These are phyloP conservation scores for Crypturellus tataupa DNA, from an alignment of 2,797 vertebrate genomes.

Conservation along the genomic window DNA sequence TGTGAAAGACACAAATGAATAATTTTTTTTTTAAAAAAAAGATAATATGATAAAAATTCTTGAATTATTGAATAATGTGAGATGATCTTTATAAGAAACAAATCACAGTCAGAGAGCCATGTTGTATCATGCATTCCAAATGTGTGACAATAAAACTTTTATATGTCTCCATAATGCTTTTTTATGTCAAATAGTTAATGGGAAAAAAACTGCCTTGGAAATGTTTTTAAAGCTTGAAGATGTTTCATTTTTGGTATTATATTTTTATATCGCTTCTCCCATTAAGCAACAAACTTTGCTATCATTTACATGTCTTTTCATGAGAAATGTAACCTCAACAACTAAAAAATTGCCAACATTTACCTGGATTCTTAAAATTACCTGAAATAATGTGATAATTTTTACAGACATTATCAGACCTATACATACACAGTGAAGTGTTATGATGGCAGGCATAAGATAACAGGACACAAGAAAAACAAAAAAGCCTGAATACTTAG, in stretches of 20 bases:
- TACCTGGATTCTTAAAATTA: neutral
- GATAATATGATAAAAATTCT: constrained; percentile 48
- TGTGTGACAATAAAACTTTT: constrained; percentile 47
- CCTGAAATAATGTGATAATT: neutral
- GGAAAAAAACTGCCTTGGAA: neutral
- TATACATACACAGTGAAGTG: neutral
- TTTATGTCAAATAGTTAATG: constrained; percentile 57
- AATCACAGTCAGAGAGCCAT: constrained; percentile 10
- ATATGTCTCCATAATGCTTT: neutral
- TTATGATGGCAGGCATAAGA: neutral
- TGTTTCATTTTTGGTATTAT: neutral
- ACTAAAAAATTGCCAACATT: neutral
- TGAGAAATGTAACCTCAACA: neutral
- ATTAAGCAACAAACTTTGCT: neutral
- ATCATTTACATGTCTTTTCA: rapidly evolving
- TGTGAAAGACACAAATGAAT: neutral
- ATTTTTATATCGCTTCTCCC: neutral
- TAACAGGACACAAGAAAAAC: neutral
- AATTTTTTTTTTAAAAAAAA: neutral
- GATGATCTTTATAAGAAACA: constrained; percentile 32
- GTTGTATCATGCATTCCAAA: neutral
- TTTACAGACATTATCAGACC: neutral
- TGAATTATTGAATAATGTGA: constrained; percentile 51
- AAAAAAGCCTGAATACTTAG: neutral
- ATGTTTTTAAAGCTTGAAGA: constrained; percentile 35